Percentiles rank a stretch among this genome's conserved stretches.
Conservation (phyloP, 2,797 vertebrate species). For the Halcyon smyrnensis region DNA sequence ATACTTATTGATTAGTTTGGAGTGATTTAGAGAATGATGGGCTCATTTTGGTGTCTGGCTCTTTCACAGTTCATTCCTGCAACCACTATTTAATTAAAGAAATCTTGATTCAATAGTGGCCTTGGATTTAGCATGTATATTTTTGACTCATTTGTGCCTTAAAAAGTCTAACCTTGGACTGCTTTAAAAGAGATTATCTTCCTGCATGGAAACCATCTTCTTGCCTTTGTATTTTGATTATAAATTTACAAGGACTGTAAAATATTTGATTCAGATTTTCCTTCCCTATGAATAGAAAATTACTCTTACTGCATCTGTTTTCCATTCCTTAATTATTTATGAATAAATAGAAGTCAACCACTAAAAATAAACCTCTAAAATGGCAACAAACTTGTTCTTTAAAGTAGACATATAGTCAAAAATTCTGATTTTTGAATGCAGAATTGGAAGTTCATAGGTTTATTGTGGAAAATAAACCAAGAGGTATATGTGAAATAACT, state of each 20-base stretch:
- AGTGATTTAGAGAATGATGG: not conserved
- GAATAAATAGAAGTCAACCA: not conserved
- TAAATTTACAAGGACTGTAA: not conserved
- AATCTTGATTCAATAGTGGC: not conserved
- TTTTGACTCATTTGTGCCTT: not conserved
- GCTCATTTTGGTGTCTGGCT: not conserved
- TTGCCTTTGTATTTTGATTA: not conserved
- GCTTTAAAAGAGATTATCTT: not conserved
- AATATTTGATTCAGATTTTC: not conserved
- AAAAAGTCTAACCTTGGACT: not conserved
- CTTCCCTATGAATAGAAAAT: conserved; percentile 18
- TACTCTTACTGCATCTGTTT: conserved; percentile 2
- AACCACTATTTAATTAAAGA: not conserved
- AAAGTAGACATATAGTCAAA: not conserved
- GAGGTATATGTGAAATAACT: not conserved
- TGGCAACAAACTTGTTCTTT: not conserved
- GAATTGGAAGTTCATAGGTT: not conserved
- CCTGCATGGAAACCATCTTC: not conserved
- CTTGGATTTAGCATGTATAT: not conserved
- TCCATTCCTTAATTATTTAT: conserved; percentile 32
- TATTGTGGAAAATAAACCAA: not conserved
- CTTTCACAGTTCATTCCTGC: not conserved
- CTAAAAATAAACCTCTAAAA: conserved; percentile 3
- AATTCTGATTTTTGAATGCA: not conserved
- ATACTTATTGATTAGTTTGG: not conserved